Conservation (phyloP, 2,888 invertebrate genomes). For the Boloria euphrosyne region DNA sequence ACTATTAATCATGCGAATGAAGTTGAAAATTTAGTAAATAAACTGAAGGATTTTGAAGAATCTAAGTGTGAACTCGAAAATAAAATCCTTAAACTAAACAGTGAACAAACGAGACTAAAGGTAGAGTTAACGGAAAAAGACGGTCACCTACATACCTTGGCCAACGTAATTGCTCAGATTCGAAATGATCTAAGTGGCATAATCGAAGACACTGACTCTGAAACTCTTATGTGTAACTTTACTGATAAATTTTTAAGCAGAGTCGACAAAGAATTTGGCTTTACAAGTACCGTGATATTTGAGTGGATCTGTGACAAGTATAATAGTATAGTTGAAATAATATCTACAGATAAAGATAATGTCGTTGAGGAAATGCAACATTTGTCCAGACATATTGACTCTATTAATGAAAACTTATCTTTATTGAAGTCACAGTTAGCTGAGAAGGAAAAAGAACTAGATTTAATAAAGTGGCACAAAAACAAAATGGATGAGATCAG, state of each 20-base stretch:
- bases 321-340: constrained; percentile 48
- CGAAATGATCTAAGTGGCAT: constrained; percentile 51
- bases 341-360: constrained; percentile 49
- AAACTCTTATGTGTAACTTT: constrained; percentile 48
- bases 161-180: constrained; percentile 49
- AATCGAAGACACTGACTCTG: constrained; percentile 39
- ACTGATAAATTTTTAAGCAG: constrained; percentile 57
- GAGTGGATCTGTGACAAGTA: constrained; percentile 53
- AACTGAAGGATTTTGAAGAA: constrained; percentile 62
- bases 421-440: constrained; percentile 55
- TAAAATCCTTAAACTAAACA: constrained; percentile 48
- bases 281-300: constrained; percentile 52
- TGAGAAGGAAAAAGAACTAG: constrained; percentile 61
- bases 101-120: constrained; percentile 48
- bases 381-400: constrained; percentile 51
- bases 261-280: constrained; percentile 58
- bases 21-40: constrained; percentile 66
- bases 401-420: constrained; percentile 53
- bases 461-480: constrained; percentile 59
- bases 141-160: constrained; percentile 46
- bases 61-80: constrained; percentile 50
- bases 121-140: constrained; percentile 54
- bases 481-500: constrained; percentile 64
- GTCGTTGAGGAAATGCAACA: constrained; percentile 51
- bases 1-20: constrained; percentile 61